Evolutionary conservation across 2,113 vertebrate genomes (phyloP).

Genomic region (Platanista minor): DNA sequence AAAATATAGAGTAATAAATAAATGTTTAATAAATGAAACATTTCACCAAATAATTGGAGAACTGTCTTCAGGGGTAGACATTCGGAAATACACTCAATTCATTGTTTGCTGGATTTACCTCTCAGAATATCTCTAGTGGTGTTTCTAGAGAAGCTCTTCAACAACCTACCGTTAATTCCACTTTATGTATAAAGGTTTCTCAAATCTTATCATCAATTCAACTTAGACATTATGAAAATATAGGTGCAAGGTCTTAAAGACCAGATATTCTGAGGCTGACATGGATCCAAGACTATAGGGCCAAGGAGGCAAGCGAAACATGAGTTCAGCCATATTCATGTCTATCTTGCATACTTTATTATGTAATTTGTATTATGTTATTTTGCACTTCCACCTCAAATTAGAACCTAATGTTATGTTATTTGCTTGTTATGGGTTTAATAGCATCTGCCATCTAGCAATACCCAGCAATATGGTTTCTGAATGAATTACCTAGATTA

Average conservation of each 20-base stretch:
- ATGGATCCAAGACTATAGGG: neutral
- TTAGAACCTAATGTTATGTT: neutral
- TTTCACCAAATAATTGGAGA: neutral
- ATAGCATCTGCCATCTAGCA: neutral
- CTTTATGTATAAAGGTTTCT: neutral
- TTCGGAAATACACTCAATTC: neutral
- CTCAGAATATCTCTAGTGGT: neutral
- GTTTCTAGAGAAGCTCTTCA: neutral
- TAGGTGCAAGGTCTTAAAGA: neutral
- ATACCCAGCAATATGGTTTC: neutral
- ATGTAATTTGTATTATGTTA: neutral
- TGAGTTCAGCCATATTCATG: neutral
- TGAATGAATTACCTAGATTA: neutral
- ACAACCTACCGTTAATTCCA: neutral
- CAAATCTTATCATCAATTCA: neutral
- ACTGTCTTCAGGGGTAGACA: neutral
- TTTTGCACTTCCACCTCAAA: neutral
- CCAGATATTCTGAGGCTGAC: neutral
- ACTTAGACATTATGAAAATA: neutral
- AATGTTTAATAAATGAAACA: neutral
- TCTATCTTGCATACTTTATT: neutral
- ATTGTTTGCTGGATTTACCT: neutral
- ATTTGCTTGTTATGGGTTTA: neutral
- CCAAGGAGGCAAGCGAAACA: neutral
- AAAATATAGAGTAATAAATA: neutral